Evolutionary conservation across 1,140 invertebrate genomes (phyloP).

Genomic region (Drosophila hydei): DNA sequence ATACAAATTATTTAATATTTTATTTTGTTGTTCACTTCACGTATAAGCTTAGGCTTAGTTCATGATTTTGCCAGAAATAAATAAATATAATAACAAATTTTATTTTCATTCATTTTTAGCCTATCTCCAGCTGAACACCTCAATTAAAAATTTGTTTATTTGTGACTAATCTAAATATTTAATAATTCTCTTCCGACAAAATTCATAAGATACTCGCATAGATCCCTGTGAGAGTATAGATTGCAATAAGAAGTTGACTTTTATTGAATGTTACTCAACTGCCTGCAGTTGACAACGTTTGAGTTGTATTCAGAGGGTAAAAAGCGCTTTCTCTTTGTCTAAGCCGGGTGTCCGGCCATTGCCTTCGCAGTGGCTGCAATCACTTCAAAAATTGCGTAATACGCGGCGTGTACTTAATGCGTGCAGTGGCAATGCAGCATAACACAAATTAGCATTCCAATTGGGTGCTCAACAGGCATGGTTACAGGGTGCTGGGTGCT

Average conservation of each 20-base stretch:
- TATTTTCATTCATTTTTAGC: too few relatives aligned
- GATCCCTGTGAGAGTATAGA: background rate
- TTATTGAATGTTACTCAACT: constrained; percentile 7
- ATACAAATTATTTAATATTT: too few relatives aligned
- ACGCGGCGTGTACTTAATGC: constrained; percentile 49
- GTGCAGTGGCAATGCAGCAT: background rate
- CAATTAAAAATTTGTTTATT: too few relatives aligned
- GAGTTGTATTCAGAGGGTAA: constrained; percentile 9
- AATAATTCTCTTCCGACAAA: too few relatives aligned
- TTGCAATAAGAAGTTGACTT: constrained; percentile 23
- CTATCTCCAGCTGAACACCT: too few relatives aligned
- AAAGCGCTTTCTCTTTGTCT: constrained; percentile 30
- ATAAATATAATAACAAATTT: too few relatives aligned
- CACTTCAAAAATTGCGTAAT: constrained; percentile 37
- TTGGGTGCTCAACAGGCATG: constrained; percentile 61
- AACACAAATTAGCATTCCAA: constrained; percentile 69
- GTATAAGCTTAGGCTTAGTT: too few relatives aligned
- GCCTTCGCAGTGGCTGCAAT: background rate
- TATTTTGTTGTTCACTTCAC: too few relatives aligned
- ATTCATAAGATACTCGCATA: too few relatives aligned
- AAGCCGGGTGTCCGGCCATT: constrained; percentile 18
- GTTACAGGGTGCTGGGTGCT: constrained; percentile 7
- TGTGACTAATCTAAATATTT: too few relatives aligned
- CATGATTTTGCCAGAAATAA: too few relatives aligned
- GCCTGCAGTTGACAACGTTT: constrained; percentile 26